Conservation (phyloP, 2,113 vertebrate genomes). For the Saccopteryx leptura region DNA sequence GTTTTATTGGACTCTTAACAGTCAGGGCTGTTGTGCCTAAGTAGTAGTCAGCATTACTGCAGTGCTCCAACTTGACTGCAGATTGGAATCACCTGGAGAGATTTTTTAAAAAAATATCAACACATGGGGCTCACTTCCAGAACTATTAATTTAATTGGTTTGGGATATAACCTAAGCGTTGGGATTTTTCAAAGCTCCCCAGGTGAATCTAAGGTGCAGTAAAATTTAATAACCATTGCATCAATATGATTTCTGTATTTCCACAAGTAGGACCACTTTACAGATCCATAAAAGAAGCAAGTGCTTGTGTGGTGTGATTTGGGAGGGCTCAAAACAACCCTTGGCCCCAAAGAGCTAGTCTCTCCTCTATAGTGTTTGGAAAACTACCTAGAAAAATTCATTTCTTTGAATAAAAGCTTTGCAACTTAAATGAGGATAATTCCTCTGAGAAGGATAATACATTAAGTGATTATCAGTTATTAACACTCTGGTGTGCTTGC, state of each 20-base stretch:
- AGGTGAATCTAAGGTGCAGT: conserved; percentile 8
- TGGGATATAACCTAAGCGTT: background rate
- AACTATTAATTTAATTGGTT: conserved; percentile 60
- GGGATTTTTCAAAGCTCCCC: conserved; percentile 45
- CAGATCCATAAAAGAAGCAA: conserved; percentile 59
- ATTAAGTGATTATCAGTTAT: conserved; percentile 79
- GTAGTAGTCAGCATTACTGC: background rate
- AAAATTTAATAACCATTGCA: conserved; percentile 55
- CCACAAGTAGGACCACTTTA: conserved; percentile 45
- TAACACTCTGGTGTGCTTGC: conserved; percentile 58
- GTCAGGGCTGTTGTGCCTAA: background rate
- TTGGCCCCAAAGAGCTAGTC: conserved; percentile 37
- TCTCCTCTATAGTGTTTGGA: background rate
- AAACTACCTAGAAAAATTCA: conserved; percentile 71
- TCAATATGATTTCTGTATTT: conserved; percentile 54
- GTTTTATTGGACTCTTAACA: background rate
- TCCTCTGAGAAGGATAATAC: conserved; percentile 80
- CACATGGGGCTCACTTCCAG: background rate
- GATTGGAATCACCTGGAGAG: background rate
- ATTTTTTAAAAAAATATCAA: background rate
- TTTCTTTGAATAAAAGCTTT: conserved; percentile 78
- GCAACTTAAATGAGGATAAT: conserved; percentile 80
- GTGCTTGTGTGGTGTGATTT: background rate
- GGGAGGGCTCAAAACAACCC: conserved; percentile 21
- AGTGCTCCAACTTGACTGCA: background rate